These are phyloP conservation scores for Junonia oenone DNA, from an alignment of 2,888 invertebrate genomes.

Conservation along the genomic window DNA sequence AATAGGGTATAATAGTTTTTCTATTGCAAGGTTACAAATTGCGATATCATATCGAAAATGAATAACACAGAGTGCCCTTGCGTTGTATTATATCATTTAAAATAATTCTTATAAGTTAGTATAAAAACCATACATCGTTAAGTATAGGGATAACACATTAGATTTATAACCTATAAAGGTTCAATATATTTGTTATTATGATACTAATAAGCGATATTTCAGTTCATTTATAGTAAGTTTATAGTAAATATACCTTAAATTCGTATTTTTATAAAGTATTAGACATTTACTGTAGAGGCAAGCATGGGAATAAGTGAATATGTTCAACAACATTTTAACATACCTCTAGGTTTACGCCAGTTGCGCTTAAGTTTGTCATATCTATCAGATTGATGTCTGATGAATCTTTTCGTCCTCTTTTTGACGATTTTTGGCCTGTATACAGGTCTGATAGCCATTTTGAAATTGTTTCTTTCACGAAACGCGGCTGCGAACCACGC, in stretches of 20 bases:
- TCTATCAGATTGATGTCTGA: slow-evolving; percentile 98
- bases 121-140: neutral
- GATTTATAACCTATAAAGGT: slow-evolving; percentile 16
- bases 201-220: neutral
- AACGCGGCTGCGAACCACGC: slow-evolving; percentile 74
- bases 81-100: slow-evolving; percentile 25
- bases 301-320: neutral
- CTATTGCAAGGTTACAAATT: slow-evolving; percentile 77
- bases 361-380: slow-evolving; percentile 97
- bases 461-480: slow-evolving; percentile 65
- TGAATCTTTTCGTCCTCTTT: slow-evolving; percentile 99
- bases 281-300: neutral
- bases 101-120: neutral
- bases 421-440: slow-evolving; percentile 95
- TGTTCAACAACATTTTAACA: slow-evolving; percentile 27
- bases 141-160: slow-evolving; percentile 5
- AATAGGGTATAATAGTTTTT: slow-evolving; percentile 63
- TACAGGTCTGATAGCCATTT: slow-evolving; percentile 94
- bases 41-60: slow-evolving; percentile 60
- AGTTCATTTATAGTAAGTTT: neutral
- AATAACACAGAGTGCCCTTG: slow-evolving; percentile 78
- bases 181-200: neutral
- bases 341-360: slow-evolving; percentile 99
- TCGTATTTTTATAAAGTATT: neutral
- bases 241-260: neutral